Evolutionary conservation across 2,113 vertebrate species (phyloP), one percentile per base, ranked within the genome.

Genomic region (Neodontobutis hainanensis): DNA sequence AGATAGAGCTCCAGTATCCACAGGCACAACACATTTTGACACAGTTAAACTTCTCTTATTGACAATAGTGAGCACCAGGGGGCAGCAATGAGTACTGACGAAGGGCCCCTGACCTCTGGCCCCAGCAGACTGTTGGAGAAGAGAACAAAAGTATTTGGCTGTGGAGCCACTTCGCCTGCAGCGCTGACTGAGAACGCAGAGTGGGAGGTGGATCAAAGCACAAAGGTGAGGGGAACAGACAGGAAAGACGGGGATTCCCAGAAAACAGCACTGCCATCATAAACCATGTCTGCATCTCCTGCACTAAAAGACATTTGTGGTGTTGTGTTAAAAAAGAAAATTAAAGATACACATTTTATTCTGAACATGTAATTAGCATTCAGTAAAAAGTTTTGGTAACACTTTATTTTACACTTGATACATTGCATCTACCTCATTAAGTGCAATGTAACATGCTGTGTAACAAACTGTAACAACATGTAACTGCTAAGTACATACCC

Each of bases 31-130:
- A 69, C 58, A 52, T 66, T 70, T 43, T 61, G 50, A 69, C 14
- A 15, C 58, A 16, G 44, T 11, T 73, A 60, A 5, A 5, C 40
- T 11, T 63, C 27, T 36, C 48, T n/a, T 64, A 36, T 16, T 38
- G 46, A 52, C 57, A 66, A 57, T 8, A 45, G 11, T 36, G 27
- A 65, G 62, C 84, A 86, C 78, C 58, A 82, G 84, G 76, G 57
- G 84, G 80, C 85, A 90, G 84, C 71, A 79, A 35, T 61, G 80
- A 73, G 77, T 16, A 49, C 48, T 5, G 35, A 51, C 71, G 70
- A 38, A 69, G 76, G 78, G 84, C 70, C 80, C 80, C 79, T 85
- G 35, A 87, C 81, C 86, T 86, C 72, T 90, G 71, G 81, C 84
- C 85, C 63, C 11, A 47, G 56, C 68, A 78, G 73, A 65, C 71